Evolutionary conservation across 2,888 invertebrate species (phyloP), one percentile per base, ranked within the genome.

Genomic region (Tetrapedia diversipes): DNA sequence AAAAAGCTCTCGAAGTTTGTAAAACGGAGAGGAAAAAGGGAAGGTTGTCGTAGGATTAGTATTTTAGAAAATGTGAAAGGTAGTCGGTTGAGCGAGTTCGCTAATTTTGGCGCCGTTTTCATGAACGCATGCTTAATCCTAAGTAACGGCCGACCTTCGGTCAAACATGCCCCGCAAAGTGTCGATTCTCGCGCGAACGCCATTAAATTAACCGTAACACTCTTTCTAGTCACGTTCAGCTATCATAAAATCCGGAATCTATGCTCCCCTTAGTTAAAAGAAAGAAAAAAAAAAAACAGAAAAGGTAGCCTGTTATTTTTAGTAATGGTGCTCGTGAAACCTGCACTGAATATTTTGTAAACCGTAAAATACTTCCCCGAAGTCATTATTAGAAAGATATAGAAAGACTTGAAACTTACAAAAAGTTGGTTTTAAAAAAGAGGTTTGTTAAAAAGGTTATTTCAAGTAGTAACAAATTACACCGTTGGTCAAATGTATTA

Each of bases 111-210:
- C 54, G 60, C 29, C 47, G 47, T 76, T 77, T 68, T 49, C 67
- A 61, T 39, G 65, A 47, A 49, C 41, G 66, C 57, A n/a, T n/a
- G 63, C 74, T 77, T 85, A 85, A 85, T 85, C 81, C 73, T 82
- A 81, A 85, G 64, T 83, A 77, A 85, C 78, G 85, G 61, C 51
- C 77, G 81, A 83, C 80, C 76, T 78, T 81, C 77, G 69, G 47
- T 49, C 39, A 63, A 66, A 57, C 57, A 63, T 51, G 47, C 57
- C 75, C 61, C 66, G 45, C 63, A 65, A 78, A 73, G 53, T 70
- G 77, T 67, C 79, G 70, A 60, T 78, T 81, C 64, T 70, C 49
- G 61, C 53, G 67, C 37, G 63, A 47, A 57, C 41, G 63, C 66
- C 64, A 69, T 75, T 66, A 54, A 71, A 64, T 66, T 34, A 41